A percentile compares a stretch with the other conserved stretches of the same genome.
Evolutionary conservation across 2,113 vertebrate genomes (phyloP).

Genomic region (Channa maculata): DNA sequence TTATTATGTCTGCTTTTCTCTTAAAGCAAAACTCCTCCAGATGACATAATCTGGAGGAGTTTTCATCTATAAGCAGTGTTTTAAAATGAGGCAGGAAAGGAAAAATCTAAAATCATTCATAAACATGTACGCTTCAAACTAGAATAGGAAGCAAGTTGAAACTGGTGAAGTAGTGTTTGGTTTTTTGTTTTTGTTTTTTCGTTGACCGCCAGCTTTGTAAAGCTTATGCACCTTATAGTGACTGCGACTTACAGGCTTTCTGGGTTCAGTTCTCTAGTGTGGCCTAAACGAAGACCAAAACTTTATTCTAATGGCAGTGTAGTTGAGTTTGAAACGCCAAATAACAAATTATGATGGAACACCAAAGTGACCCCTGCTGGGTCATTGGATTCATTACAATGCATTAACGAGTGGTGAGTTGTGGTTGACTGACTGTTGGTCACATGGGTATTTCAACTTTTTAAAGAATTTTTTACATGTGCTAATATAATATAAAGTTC

Average conservation of each 20-base stretch:
- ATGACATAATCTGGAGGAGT: too few relatives aligned
- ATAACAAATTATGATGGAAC: neutral
- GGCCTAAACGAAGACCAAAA: neutral
- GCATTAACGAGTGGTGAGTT: neutral
- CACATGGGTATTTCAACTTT: neutral
- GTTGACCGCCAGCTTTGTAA: too few relatives aligned
- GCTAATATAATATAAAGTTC: neutral
- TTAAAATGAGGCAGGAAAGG: too few relatives aligned
- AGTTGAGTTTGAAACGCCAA: neutral
- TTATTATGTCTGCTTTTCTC: too few relatives aligned
- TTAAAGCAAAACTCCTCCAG: too few relatives aligned
- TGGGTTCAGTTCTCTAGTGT: neutral
- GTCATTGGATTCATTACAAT: slow-evolving; percentile 9
- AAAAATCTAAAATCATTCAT: too few relatives aligned
- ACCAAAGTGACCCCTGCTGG: slow-evolving; percentile 35
- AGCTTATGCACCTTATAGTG: neutral
- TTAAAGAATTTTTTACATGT: neutral
- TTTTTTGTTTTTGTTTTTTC: too few relatives aligned
- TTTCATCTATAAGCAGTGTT: too few relatives aligned
- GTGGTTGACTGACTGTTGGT: neutral
- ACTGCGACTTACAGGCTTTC: neutral
- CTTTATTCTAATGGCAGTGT: neutral
- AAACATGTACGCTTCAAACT: too few relatives aligned
- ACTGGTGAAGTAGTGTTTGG: too few relatives aligned
- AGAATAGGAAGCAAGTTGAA: too few relatives aligned